Conservation (phyloP, 2,888 invertebrate genomes). For the Eupithecia inturbata region DNA sequence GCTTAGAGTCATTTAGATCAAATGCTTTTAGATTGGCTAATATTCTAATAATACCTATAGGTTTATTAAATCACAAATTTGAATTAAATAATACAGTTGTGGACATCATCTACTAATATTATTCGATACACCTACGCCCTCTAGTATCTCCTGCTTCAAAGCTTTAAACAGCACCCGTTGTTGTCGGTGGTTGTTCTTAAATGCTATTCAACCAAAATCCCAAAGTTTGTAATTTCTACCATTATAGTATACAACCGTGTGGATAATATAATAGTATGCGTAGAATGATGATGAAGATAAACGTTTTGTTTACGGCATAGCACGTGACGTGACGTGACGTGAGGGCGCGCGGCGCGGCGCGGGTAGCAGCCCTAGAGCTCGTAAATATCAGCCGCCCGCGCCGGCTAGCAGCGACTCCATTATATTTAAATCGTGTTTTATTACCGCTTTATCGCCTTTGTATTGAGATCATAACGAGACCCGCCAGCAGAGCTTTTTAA, state of each 20-base stretch:
- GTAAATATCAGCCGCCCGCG: conserved; percentile 22
- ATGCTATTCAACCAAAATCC: neutral
- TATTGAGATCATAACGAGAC: conserved; percentile 25
- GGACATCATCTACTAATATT: neutral
- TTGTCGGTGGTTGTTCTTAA: neutral
- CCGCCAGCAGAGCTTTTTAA: neutral
- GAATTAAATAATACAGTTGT: neutral
- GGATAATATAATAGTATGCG: too few species aligned
- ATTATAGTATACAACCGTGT: too few species aligned
- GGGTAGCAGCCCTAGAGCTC: conserved; percentile 20
- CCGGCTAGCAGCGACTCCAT: conserved; percentile 30
- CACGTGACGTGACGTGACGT: neutral
- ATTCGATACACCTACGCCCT: neutral
- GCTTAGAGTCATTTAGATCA: neutral
- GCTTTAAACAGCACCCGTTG: too few species aligned
- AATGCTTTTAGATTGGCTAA: conserved; percentile 1
- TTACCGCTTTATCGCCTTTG: conserved; percentile 31
- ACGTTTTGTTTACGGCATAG: too few species aligned
- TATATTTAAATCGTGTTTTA: conserved; percentile 41
- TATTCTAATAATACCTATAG: neutral
- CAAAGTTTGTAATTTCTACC: neutral
- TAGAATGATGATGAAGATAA: too few species aligned
- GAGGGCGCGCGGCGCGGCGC: too few species aligned
- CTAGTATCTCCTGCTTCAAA: neutral
- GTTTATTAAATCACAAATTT: neutral